Conservation (phyloP, 2,113 vertebrate genomes). For the Aegithalos caudatus region DNA sequence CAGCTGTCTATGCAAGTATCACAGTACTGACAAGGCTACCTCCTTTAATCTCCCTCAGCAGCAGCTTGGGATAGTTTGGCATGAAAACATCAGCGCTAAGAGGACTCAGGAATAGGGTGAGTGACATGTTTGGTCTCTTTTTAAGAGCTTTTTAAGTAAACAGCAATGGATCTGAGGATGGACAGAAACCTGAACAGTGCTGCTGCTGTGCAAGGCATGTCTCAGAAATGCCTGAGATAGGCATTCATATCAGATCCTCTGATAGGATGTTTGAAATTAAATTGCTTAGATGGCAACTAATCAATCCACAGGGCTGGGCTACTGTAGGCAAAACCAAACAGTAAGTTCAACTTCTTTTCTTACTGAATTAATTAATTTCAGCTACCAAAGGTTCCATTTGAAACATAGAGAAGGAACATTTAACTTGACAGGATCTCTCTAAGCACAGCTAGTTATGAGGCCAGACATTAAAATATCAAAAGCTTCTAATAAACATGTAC, state of each 20-base stretch:
- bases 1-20: neutral
- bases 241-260: neutral
- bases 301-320: neutral
- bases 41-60: neutral
- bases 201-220: neutral
- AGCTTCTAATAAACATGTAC: neutral
- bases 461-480: neutral
- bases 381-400: neutral
- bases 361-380: neutral
- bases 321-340: neutral
- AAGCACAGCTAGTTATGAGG: neutral
- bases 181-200: neutral
- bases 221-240: neutral
- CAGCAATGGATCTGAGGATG: neutral
- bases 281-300: neutral
- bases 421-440: neutral
- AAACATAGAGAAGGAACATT: neutral
- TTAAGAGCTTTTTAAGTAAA: neutral
- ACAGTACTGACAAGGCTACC: neutral
- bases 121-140: neutral
- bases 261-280: neutral
- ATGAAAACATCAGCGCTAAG: neutral
- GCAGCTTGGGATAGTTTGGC: neutral
- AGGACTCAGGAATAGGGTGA: neutral
- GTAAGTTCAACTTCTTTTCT: neutral